Base-by-base conservation (phyloP, 2,888 invertebrate species). In the Xanthia icteritia region DNA sequence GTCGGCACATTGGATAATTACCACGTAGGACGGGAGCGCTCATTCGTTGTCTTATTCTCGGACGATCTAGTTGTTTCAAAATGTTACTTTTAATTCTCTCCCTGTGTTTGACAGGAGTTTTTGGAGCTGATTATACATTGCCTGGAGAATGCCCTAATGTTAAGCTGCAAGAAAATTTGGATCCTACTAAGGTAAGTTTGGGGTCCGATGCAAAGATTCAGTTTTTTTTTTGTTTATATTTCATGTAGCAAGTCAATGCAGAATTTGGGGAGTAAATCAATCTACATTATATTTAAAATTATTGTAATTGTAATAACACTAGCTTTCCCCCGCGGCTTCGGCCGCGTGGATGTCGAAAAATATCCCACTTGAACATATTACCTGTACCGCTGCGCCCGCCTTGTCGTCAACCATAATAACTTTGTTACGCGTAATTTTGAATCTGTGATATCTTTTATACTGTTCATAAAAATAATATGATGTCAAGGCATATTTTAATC, bases 1-100 rank as follows among this genome's bases (percentile, higher is more conserved):
- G 92, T 91, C 92, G 86, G 88, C 73, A 92, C 90, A 96, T 96
- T 95, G 94, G 84, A 94, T 96, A 95, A 96, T 95, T 95, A 95
- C 89, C 83, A 90, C 84, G 94, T 94, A 91, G 95, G 95, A 89
- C 81, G 92, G 77, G 85, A 76, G 81, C 76, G 85, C 82, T 85
- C 95, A 95, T 90, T 95, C 90, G 82, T 84, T 86, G 88, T 82
- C 86, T 84, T 79, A 87, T 85, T 79, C 79, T 90, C 90, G 86
- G 72, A 73, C 89, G 58, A 86, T 74, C 66, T 79, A 91, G 90
- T 91, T 91, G 91, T 86, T 84, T 77, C 69, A 90, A 75, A 75
- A 94, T 94, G 94, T 87, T 93, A 70, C 74, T 92, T 63, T 86
- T 94, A 78, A 68, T 92, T 23, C 79, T 92, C 17, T 88, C 86